Evolutionary conservation across 37 sponge, comb jelly and placozoan species (phyloP).

Genomic region (Petrosia ficiformis): DNA sequence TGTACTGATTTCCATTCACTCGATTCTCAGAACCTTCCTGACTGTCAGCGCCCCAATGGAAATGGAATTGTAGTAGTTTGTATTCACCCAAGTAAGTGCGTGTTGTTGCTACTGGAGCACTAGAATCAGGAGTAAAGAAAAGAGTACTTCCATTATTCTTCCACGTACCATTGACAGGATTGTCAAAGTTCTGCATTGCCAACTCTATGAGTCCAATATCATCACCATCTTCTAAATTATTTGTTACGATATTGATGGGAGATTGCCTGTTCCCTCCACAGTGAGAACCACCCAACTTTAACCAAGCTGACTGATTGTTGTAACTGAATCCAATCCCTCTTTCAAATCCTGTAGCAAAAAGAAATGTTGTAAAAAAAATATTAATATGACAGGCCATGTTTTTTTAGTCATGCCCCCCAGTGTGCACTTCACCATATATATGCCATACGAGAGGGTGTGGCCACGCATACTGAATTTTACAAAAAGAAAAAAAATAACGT

Average conservation of each 20-base stretch:
- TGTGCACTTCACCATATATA: no score
- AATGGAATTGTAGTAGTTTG: slow-evolving; percentile 5
- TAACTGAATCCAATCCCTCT: slow-evolving; percentile 16
- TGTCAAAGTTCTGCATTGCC: neutral
- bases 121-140: neutral
- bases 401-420: no score
- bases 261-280: slow-evolving; percentile 21
- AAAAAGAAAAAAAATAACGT: no score
- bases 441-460: no score
- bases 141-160: neutral
- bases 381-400: no score
- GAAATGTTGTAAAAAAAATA: no score
- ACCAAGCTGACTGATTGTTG: slow-evolving; percentile 37
- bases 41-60: slow-evolving; percentile 2
- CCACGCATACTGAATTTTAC: no score
- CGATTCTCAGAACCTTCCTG: neutral
- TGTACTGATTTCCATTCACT: neutral
- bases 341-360: neutral
- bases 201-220: neutral
- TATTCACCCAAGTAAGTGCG: neutral
- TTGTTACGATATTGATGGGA: slow-evolving; percentile 33
- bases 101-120: neutral
- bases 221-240: neutral
- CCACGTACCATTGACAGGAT: neutral
- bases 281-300: neutral